Conservation (phyloP, 1,140 invertebrate species). For the Drosophila tropicalis region DNA sequence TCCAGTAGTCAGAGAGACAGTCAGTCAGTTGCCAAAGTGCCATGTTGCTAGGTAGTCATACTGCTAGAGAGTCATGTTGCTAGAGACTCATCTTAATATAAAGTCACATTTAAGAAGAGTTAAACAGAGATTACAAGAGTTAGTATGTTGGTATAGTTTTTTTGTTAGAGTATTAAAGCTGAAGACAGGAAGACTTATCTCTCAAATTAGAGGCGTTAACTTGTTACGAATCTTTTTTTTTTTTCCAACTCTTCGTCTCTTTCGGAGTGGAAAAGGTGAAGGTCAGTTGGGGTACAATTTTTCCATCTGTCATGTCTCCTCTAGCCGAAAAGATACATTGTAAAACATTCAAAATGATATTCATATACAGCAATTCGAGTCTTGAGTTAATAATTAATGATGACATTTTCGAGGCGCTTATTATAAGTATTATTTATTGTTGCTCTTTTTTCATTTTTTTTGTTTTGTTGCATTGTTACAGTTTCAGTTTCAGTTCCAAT, state of each 20-base stretch:
- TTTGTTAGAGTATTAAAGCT: background rate
- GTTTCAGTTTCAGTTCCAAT: background rate
- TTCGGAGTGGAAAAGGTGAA: conserved; percentile 50
- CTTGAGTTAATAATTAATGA: conserved; percentile 65
- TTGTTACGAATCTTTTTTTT: conserved; percentile 66
- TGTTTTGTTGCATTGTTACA: conserved; percentile 11
- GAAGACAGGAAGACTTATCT: conserved; percentile 47
- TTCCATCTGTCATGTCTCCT: conserved; percentile 33
- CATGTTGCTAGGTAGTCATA: background rate
- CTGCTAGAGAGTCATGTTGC: background rate
- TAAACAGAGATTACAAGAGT: background rate
- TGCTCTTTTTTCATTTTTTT: conserved; percentile 40
- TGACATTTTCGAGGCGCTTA: conserved; percentile 59
- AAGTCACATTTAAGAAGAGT: no score
- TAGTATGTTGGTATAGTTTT: no score
- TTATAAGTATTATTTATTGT: conserved; percentile 65
- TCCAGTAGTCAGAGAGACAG: no score
- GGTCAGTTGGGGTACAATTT: conserved; percentile 42
- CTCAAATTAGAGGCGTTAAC: conserved; percentile 41
- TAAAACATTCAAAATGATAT: conserved; percentile 21
- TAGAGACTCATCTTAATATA: background rate
- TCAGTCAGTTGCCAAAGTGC: no score
- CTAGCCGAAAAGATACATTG: conserved; percentile 13
- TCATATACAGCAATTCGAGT: conserved; percentile 3
- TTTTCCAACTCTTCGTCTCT: conserved; percentile 34